Conservation (phyloP, 2,888 invertebrate genomes). For the Eulithis prunata region DNA sequence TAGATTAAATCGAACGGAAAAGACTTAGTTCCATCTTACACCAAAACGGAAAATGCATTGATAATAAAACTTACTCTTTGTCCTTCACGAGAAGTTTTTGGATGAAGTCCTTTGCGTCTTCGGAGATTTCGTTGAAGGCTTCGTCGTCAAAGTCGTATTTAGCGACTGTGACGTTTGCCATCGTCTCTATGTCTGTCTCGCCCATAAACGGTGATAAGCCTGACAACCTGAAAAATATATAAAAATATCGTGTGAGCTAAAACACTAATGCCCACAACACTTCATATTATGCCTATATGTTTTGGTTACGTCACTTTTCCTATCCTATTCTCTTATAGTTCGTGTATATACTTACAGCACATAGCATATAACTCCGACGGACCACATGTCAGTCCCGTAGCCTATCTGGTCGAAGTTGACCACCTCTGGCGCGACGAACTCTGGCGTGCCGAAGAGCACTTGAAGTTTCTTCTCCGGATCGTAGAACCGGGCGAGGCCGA, state of each 20-base stretch:
- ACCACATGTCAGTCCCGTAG: slow-evolving; percentile 99
- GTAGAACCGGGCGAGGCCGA: slow-evolving; percentile 96
- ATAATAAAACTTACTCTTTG: slow-evolving; percentile 89
- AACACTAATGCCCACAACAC: too few species aligned
- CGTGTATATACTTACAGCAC: slow-evolving; percentile 92
- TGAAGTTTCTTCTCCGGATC: slow-evolving; percentile 96
- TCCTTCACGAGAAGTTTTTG: slow-evolving; percentile 95
- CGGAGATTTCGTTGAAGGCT: slow-evolving; percentile 97
- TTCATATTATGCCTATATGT: too few species aligned
- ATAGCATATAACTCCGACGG: slow-evolving; percentile 98
- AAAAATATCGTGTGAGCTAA: not conserved
- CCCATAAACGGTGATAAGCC: slow-evolving; percentile 99
- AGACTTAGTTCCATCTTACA: not conserved
- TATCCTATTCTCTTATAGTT: too few species aligned
- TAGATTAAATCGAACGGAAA: slow-evolving; percentile 10
- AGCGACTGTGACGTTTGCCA: slow-evolving; percentile 99
- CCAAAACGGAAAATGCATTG: not conserved
- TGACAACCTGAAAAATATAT: slow-evolving; percentile 88
- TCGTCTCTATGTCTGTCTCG: slow-evolving; percentile 97
- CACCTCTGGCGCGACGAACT: slow-evolving; percentile 99
- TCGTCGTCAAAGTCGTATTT: slow-evolving; percentile 99
- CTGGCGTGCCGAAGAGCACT: slow-evolving; percentile 98
- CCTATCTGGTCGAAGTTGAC: slow-evolving; percentile 99
- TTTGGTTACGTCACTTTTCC: too few species aligned
- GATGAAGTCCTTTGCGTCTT: slow-evolving; percentile 98